These are phyloP conservation scores for Isoperla grammatica DNA, from an alignment of 2,888 invertebrate genomes.

Conservation along the genomic window DNA sequence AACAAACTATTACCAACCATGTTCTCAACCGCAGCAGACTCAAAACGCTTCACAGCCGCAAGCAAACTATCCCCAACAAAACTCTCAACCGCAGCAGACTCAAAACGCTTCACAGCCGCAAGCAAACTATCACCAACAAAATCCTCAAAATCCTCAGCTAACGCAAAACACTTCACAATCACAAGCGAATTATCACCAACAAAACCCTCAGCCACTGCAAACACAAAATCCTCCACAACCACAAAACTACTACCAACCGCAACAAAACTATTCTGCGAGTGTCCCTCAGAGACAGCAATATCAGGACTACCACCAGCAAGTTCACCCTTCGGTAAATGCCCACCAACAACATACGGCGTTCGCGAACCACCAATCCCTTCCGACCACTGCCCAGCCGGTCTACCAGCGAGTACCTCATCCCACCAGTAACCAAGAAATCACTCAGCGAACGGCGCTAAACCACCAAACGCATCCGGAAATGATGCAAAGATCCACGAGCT, in stretches of 20 bases:
- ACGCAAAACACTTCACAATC: background rate
- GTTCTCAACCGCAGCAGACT: background rate
- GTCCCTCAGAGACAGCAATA: background rate
- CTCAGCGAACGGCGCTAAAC: background rate
- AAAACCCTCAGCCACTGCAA: background rate
- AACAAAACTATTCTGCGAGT: background rate
- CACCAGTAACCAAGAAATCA: slow-evolving; percentile 41
- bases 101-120: background rate
- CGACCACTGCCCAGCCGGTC: slow-evolving; percentile 41
- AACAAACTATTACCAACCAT: background rate
- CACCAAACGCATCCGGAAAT: slow-evolving; percentile 22
- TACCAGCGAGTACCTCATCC: slow-evolving; percentile 41
- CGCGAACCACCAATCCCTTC: slow-evolving; percentile 59
- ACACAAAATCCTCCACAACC: slow-evolving; percentile 2
- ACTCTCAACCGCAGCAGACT: background rate
- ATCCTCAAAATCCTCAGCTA: slow-evolving; percentile 2
- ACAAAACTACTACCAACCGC: background rate
- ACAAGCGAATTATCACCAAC: background rate
- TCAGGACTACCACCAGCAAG: background rate
- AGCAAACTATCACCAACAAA: background rate
- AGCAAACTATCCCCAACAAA: background rate
- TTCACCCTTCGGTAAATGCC: slow-evolving; percentile 1
- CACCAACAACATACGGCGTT: slow-evolving; percentile 30
- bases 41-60: background rate
- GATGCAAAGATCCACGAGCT: too few relatives aligned